Evolutionary conservation across 2,797 vertebrate genomes (phyloP), one percentile per base, ranked within the genome.

Genomic region (Falco peregrinus): DNA sequence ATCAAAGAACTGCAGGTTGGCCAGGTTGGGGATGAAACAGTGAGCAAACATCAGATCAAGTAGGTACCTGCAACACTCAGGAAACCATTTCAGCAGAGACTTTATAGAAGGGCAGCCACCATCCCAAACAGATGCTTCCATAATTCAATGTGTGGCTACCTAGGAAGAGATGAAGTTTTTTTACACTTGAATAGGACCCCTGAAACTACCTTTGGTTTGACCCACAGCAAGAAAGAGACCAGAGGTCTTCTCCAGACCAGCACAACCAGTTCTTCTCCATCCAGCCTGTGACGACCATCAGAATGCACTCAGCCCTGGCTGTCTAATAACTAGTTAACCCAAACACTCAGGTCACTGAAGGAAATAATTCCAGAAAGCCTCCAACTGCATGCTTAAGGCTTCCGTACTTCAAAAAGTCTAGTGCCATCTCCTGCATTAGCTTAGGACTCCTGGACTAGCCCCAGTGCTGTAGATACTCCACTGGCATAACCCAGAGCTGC

Each of bases 21-120:
- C 14, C 50, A 79, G 13, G 29, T 0, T 74, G 56, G 12, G 10
- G 29, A 89, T 84, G 17, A 91, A 82, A 47, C 12, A 19, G 29
- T 4, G 9, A 39, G 28, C 33, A 93, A 92, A 48, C 15, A 56
- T 26, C 11, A 65, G 16, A 31, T 31, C 29, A 83, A 67, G 31
- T 0, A 56, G 5, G 3, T 3, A 68, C 28, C 28, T 47, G 29
- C n/a, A 67, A 74, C 2, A 50, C 3, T 14, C 33, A 68, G 20
- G 33, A 73, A 67, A 37, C 35, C 1, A 5, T 67, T 81, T 65
- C 10, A 74, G 37, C 45, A 84, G 20, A 76, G 15, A 35, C 26
- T 54, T 88, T 39, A 61, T 5, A 45, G 35, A 92, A 79, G 20
- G 54, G 48, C 16, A 71, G 35, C 29, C 13, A 22, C 9, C 45